Percentiles rank a stretch among this genome's conserved stretches.
Evolutionary conservation across 2,888 invertebrate genomes (phyloP).

Genomic region (Pherbina coryleti): DNA sequence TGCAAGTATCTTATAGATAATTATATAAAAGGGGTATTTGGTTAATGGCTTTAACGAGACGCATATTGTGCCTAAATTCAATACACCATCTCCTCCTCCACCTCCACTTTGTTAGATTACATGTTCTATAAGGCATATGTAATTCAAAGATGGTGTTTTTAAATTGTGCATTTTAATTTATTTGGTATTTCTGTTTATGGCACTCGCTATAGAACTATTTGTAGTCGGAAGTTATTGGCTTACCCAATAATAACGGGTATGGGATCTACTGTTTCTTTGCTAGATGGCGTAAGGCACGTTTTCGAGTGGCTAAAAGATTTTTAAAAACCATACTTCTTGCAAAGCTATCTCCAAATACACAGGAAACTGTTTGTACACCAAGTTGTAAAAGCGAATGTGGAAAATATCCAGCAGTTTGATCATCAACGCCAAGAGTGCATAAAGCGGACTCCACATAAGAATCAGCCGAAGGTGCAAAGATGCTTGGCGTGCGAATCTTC

Average conservation of each 20-base stretch:
- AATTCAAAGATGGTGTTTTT: too few relatives aligned
- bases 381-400: conserved; percentile 65
- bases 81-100: too few relatives aligned
- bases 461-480: conserved; percentile 82
- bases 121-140: too few relatives aligned
- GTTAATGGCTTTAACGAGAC: too few relatives aligned
- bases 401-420: conserved; percentile 81
- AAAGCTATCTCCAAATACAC: conserved; percentile 59
- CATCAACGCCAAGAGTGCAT: conserved; percentile 77
- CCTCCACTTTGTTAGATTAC: too few relatives aligned
- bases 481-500: conserved; percentile 79
- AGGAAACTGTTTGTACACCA: conserved; percentile 53
- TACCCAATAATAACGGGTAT: too few relatives aligned
- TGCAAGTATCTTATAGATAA: too few relatives aligned
- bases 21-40: too few relatives aligned
- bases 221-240: too few relatives aligned
- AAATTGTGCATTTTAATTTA: background rate
- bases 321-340: conserved; percentile 61
- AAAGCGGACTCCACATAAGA: conserved; percentile 80
- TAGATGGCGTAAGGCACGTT: conserved; percentile 60
- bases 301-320: conserved; percentile 59
- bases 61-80: too few relatives aligned
- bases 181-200: background rate
- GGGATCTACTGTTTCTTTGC: conserved; percentile 56
- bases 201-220: too few relatives aligned